phyloP scores from a whole-genome alignment of 1,140 invertebrate species.

The Drosophila nannoptera region DNA sequence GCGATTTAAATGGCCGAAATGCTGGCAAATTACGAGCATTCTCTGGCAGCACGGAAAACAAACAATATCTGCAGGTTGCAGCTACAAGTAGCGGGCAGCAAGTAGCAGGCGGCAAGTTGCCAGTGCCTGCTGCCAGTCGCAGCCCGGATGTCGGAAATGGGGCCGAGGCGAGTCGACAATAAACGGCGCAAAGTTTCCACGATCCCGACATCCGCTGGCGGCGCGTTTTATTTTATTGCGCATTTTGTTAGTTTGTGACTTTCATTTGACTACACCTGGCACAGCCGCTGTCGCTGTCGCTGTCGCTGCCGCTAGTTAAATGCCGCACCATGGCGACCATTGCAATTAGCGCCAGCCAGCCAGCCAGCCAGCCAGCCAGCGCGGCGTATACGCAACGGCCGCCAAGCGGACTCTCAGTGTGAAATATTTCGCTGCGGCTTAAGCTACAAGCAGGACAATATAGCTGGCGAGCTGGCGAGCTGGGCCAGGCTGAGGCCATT shows the following conservation, averaged over 20 bases:
- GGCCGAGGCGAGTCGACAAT: slow-evolving; percentile 68
- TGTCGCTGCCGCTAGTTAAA: slow-evolving; percentile 39
- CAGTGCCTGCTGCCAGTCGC: slow-evolving; percentile 14
- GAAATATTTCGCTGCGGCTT: background rate
- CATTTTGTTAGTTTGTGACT: slow-evolving; percentile 63
- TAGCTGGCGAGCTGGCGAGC: too few species aligned
- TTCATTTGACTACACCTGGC: slow-evolving; percentile 56
- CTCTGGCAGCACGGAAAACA: slow-evolving; percentile 47
- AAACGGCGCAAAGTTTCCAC: slow-evolving; percentile 62
- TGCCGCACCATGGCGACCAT: slow-evolving; percentile 38
- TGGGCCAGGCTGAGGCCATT: too few species aligned
- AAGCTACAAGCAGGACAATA: background rate
- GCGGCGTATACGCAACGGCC: slow-evolving; percentile 54
- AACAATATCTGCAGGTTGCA: slow-evolving; percentile 41
- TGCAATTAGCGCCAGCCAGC: slow-evolving; percentile 53
- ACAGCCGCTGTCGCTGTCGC: slow-evolving; percentile 6
- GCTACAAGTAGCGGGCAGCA: slow-evolving; percentile 1
- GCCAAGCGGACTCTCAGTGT: slow-evolving; percentile 11
- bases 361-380: slow-evolving; percentile 37
- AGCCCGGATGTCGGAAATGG: slow-evolving; percentile 55
- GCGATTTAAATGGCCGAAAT: slow-evolving; percentile 59
- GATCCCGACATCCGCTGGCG: slow-evolving; percentile 58
- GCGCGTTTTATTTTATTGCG: slow-evolving; percentile 65
- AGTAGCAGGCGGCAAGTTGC: slow-evolving; percentile 1
- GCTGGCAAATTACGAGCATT: slow-evolving; percentile 40